These are phyloP conservation scores for Elachura formosa DNA, from an alignment of 2,113 vertebrate genomes.

Conservation along the genomic window DNA sequence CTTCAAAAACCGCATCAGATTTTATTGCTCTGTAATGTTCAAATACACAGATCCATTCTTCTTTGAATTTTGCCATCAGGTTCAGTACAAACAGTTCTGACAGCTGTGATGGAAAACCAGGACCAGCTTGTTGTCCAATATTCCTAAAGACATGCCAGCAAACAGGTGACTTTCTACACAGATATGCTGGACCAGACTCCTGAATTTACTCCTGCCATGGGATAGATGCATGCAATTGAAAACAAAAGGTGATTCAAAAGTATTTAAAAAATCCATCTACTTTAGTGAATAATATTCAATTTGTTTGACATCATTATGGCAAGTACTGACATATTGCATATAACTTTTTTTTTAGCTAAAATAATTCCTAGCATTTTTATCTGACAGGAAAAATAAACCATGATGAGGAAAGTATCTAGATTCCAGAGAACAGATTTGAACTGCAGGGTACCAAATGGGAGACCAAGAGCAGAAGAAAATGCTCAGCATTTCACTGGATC, in stretches of 20 bases:
- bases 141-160: background rate
- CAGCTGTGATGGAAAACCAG: background rate
- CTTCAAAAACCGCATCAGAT: background rate
- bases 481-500: background rate
- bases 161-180: background rate
- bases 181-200: background rate
- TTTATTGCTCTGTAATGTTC: background rate
- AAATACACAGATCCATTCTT: background rate
- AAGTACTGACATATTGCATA: background rate
- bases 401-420: background rate
- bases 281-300: background rate
- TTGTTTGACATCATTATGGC: background rate
- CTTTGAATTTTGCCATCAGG: background rate
- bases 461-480: background rate
- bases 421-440: background rate
- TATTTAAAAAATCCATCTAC: background rate
- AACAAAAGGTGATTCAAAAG: background rate
- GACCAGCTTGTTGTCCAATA: background rate
- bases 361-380: constrained; percentile 27
- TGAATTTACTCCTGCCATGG: background rate
- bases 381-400: constrained; percentile 20
- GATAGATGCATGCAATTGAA: background rate
- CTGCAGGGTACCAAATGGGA: background rate
- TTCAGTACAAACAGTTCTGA: background rate
- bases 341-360: background rate